Base-by-base conservation (phyloP, 1,140 invertebrate genomes). In the Lucilia cuprina region DNA sequence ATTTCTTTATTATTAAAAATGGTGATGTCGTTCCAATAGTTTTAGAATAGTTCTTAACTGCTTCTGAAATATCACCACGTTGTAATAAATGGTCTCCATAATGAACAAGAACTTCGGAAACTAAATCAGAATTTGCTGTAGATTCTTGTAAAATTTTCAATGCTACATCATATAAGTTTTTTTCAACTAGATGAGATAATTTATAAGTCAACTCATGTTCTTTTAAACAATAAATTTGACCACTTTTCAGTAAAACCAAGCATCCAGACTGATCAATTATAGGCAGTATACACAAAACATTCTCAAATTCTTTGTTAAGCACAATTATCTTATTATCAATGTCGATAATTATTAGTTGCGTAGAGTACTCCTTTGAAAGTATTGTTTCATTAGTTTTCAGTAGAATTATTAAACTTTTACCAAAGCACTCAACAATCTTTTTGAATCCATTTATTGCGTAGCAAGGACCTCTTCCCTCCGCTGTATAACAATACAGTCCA, bases 311-410 rank as follows among this genome's bases (percentile, higher is more conserved):
- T 80, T 80, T 19, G 21, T 80, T 80, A 12, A 80, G 19, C 19
- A 80, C 77, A 47, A 80, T 49, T 17, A 80, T 80, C 3, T 80
- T 80, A 19, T 80, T 80, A 21, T 80, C 41, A 80, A 80, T 80
- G 47, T 80, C 21, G 8, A 80, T 49, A 5, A 80, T 50, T 10
- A 80, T 21, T 21, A 80, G 13, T 25, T 80, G 77, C n/a, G n/a
- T n/a, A 21, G 41, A 7, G 19, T 10, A 12, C n/a, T 17, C 0
- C 9, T 9, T 17, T 50, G 34, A 3, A 41, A 77, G 17, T 77
- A 10, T 5, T 8, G 5, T 0, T 4, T n/a, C 17, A n/a, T n/a
- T 47, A 41, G 14, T 78, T 17, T 19, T 19, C n/a, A 49, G n/a
- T 49, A 80, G 41, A n/a, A 80, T 17, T 34, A 80, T 49, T 14